Conservation (phyloP, 2,888 invertebrate species). For the Metellina segmentata region DNA sequence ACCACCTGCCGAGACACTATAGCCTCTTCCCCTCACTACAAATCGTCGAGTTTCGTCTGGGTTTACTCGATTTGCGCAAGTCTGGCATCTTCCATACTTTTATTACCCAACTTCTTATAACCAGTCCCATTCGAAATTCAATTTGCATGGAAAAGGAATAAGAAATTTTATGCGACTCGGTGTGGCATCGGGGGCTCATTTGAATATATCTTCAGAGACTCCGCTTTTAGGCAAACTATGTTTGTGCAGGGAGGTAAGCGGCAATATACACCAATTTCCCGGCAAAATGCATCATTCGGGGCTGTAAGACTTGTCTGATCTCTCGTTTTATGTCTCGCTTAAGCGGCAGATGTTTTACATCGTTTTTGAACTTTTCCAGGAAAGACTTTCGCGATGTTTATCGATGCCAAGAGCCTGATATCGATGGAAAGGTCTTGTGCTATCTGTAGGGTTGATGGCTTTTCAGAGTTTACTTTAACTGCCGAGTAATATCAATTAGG, state of each 20-base stretch:
- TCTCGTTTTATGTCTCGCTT: conserved; percentile 55
- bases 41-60: conserved; percentile 16
- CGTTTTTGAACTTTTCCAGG: conserved; percentile 1
- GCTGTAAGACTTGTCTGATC: neutral
- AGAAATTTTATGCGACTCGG: conserved; percentile 27
- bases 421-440: neutral
- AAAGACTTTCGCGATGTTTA: conserved; percentile 17
- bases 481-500: conserved; percentile 1
- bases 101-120: conserved; percentile 21
- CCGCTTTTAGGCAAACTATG: conserved; percentile 7
- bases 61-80: neutral
- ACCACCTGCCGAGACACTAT: neutral
- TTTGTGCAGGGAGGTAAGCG: conserved; percentile 12
- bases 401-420: neutral
- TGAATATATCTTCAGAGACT: conserved; percentile 30
- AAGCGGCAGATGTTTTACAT: conserved; percentile 52
- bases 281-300: neutral
- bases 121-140: conserved; percentile 53
- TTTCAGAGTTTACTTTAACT: neutral
- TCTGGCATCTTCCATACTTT: conserved; percentile 13
- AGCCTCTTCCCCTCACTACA: neutral
- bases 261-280: conserved; percentile 44
- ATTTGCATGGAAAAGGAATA: conserved; percentile 61
- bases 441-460: neutral
- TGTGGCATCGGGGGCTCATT: conserved; percentile 1